Evolutionary conservation across 2,888 invertebrate genomes (phyloP), one percentile per base, ranked within the genome.

Genomic region (Aradus depressus): DNA sequence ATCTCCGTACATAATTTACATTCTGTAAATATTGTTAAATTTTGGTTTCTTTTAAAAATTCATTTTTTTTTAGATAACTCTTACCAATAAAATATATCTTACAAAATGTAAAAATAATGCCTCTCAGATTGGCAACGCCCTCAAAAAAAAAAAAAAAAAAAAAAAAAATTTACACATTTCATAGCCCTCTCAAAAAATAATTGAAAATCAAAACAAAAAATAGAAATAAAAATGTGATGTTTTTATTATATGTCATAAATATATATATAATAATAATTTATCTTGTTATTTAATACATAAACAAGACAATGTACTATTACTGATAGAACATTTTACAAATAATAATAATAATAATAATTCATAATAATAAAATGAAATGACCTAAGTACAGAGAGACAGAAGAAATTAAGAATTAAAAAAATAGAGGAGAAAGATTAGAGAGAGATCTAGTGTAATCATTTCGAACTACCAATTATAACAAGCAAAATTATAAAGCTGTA

Each of bases 51-150:
- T 12, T 31, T 31, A 31, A 31, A 31, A 31, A 31, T 12, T 31
- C 31, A 31, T 31, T 31, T 12, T 31, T 31, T 12, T 12, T 12
- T 12, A 12, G 42, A 25, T 28, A 42, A 41, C 47, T 44, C 43
- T 50, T 53, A 44, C 50, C 41, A 43, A 45, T 47, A 51, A 54
- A 54, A 54, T 51, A 50, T 50, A 54, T 54, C 54, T 54, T 54
- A 54, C 54, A 54, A 54, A 54, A 44, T 51, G 54, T 51, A 54
- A 54, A 54, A 54, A 54, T 51, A 51, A 52, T 47, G 41, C 45
- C 50, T 51, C 53, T 52, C 39, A 49, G 49, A 49, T 41, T 49
- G 41, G 49, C 49, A 49, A 49, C 49, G 47, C 47, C 47, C 47
- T 35, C 47, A 47, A 47, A 35, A 47, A 35, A 47, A 47, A 26